Conservation (phyloP, 2,797 vertebrate species). For the Pagetopsis macropterus region DNA sequence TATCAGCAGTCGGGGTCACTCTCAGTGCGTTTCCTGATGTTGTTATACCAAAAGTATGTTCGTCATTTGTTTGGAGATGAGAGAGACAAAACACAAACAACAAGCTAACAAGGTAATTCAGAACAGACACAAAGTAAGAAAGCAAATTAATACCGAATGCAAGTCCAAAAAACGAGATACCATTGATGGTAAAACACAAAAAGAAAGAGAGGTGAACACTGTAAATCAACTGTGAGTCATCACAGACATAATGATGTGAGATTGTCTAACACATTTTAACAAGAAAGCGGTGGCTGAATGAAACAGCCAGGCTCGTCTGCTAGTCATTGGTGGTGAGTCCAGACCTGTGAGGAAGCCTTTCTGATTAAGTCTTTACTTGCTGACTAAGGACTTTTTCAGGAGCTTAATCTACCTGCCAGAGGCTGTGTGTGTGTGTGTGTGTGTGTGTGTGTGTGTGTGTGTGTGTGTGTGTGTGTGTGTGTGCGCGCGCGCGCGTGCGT, state of each 20-base stretch:
- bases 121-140: conserved; percentile 12
- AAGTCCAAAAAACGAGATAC: neutral
- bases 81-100: conserved; percentile 30
- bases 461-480: conserved; percentile 14
- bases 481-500: conserved; percentile 15
- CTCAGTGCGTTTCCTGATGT: conserved; percentile 28
- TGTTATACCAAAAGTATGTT: conserved; percentile 24
- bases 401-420: conserved; percentile 54
- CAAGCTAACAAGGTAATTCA: conserved; percentile 26
- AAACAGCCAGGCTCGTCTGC: conserved; percentile 28
- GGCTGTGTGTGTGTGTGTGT: conserved; percentile 23
- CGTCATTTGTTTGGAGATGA: conserved; percentile 23
- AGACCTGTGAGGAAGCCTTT: conserved; percentile 39
- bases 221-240: neutral
- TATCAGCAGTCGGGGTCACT: conserved; percentile 16
- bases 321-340: conserved; percentile 41
- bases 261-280: conserved; percentile 26
- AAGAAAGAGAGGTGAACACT: neutral
- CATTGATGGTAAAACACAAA: neutral
- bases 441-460: conserved; percentile 4
- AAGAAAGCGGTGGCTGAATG: conserved; percentile 28
- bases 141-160: neutral
- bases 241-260: conserved; percentile 16
- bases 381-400: conserved; percentile 61
- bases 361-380: conserved; percentile 56